Evolutionary conservation across 2,888 invertebrate genomes (phyloP).

Genomic region (Drosophila nr. perissopoda): DNA sequence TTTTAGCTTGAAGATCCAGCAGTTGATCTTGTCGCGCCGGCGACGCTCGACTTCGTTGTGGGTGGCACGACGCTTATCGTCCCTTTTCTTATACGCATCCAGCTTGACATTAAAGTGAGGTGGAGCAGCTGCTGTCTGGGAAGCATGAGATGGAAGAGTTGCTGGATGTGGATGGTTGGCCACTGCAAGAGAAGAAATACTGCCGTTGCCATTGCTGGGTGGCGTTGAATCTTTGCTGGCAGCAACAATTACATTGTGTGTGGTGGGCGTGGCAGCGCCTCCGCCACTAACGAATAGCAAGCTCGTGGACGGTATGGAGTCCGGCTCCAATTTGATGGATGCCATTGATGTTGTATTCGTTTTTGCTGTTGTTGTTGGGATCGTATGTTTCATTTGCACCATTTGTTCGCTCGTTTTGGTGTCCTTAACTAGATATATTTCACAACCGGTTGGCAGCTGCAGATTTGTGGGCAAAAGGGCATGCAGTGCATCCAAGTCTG

Average conservation of each 20-base stretch:
- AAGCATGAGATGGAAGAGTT: conserved; percentile 1
- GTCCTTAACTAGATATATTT: conserved; percentile 82
- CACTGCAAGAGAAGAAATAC: conserved; percentile 18
- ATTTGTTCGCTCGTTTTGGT: conserved; percentile 35
- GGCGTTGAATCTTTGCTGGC: conserved; percentile 22
- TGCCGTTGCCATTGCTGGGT: conserved; percentile 10
- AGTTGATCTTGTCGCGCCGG: conserved; percentile 97
- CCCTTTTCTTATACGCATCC: conserved; percentile 87
- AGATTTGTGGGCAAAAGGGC: conserved; percentile 70
- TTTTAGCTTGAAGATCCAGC: conserved; percentile 97
- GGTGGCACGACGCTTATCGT: conserved; percentile 95
- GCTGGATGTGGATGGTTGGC: conserved; percentile 1
- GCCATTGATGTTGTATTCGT: conserved; percentile 34
- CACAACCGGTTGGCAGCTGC: conserved; percentile 81
- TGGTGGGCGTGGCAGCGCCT: conserved; percentile 13
- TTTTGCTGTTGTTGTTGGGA: conserved; percentile 15
- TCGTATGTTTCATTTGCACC: conserved; percentile 23
- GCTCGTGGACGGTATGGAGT: conserved; percentile 51
- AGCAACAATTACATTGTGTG: conserved; percentile 34
- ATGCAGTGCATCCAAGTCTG: conserved; percentile 69
- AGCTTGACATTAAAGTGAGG: conserved; percentile 60
- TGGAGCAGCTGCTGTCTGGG: not conserved
- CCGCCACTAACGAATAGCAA: conserved; percentile 37
- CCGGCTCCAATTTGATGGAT: conserved; percentile 69
- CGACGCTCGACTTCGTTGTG: conserved; percentile 98